These are phyloP conservation scores for Euphonia xanthogaster DNA, from an alignment of 2,797 vertebrate species.

Conservation along the genomic window DNA sequence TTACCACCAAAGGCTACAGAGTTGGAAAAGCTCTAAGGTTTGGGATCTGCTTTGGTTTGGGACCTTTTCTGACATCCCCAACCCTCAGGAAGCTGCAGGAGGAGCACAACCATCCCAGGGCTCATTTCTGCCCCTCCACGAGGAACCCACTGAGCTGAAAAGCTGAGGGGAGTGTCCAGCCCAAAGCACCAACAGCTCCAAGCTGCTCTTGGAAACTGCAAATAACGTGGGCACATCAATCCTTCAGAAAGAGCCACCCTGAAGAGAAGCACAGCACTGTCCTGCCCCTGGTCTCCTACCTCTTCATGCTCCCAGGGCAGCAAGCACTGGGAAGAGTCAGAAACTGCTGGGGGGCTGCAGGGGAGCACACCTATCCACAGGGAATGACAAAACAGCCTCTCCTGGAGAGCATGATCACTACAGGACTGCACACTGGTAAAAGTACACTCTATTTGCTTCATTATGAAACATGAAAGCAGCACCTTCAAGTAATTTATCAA, in stretches of 20 bases:
- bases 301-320: accelerated
- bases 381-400: not conserved
- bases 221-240: not conserved
- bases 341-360: not conserved
- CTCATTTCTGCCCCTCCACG: not conserved
- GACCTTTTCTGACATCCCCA: accelerated
- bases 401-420: not conserved
- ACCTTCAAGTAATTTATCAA: not conserved
- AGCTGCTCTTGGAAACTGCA: not conserved
- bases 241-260: not conserved
- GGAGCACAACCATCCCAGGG: not conserved
- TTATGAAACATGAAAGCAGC: not conserved
- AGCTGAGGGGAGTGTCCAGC: not conserved
- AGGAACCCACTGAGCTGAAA: not conserved
- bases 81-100: not conserved
- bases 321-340: accelerated
- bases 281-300: not conserved
- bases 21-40: accelerated
- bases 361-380: not conserved
- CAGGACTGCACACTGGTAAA: not conserved
- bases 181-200: not conserved
- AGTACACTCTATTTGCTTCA: not conserved
- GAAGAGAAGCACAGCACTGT: not conserved
- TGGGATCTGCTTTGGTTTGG: not conserved
- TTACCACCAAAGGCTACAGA: not conserved